Evolutionary conservation across 2,113 vertebrate genomes (phyloP).

Genomic region (Diphyllodes magnificus): DNA sequence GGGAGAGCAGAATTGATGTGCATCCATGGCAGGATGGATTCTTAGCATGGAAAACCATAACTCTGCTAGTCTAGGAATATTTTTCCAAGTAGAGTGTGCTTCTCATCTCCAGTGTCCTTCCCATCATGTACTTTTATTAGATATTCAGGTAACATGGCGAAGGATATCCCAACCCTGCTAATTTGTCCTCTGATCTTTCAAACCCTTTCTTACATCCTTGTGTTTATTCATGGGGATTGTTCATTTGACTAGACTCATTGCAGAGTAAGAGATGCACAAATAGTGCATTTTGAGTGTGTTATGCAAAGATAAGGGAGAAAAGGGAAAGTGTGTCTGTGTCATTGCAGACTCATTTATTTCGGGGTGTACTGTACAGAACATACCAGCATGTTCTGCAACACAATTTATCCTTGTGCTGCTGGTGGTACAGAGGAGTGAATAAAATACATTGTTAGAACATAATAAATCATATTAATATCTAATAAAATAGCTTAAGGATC

Average conservation of each 20-base stretch:
- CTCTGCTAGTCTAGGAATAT: neutral
- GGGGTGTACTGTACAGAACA: neutral
- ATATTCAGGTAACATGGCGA: neutral
- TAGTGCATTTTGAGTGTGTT: neutral
- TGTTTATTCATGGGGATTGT: neutral
- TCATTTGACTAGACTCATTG: neutral
- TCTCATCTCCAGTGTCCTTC: neutral
- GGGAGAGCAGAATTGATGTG: neutral
- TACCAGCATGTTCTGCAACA: neutral
- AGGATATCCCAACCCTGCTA: neutral
- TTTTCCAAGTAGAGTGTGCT: neutral
- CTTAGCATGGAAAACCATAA: neutral
- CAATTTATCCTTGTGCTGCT: slow-evolving; percentile 12
- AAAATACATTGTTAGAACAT: neutral
- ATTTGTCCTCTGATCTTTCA: neutral
- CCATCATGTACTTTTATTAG: neutral
- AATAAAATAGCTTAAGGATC: neutral
- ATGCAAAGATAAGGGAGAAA: neutral
- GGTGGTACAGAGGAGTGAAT: slow-evolving; percentile 1
- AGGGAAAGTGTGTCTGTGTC: neutral
- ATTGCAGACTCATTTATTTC: slow-evolving; percentile 18
- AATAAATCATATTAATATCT: slow-evolving; percentile 13
- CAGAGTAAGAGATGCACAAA: neutral
- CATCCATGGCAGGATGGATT: neutral
- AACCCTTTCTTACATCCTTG: neutral